Evolutionary conservation across 2,888 invertebrate species (phyloP).

Genomic region (Silvanus unidentatus): DNA sequence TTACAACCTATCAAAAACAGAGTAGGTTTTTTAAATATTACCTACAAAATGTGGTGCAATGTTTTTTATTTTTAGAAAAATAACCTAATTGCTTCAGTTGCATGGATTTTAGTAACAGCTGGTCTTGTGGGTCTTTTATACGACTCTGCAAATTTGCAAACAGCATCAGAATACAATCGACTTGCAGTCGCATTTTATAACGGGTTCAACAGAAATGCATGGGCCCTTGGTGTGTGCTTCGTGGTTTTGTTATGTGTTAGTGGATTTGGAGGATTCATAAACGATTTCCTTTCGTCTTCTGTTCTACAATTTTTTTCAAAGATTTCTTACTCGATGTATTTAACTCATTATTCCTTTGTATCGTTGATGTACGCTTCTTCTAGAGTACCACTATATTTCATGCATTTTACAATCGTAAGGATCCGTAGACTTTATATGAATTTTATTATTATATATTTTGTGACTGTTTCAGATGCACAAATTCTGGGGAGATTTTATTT

Average conservation of each 20-base stretch:
- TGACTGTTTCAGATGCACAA: background rate
- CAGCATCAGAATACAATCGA: background rate
- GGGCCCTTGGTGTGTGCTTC: constrained; percentile 6
- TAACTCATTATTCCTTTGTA: constrained; percentile 7
- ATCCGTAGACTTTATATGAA: background rate
- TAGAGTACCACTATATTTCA: no score
- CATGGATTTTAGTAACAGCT: background rate
- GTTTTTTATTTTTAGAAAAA: background rate
- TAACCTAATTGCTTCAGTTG: background rate
- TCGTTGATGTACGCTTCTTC: background rate
- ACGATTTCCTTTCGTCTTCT: constrained; percentile 11
- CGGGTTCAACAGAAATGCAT: constrained; percentile 5
- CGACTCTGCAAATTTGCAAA: background rate
- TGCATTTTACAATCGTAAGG: background rate
- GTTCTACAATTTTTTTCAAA: constrained; percentile 11
- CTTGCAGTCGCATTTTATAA: constrained; percentile 1
- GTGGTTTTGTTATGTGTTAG: constrained; percentile 5
- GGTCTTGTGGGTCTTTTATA: background rate
- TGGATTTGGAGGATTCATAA: constrained; percentile 7
- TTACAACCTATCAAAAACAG: no score
- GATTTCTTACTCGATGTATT: constrained; percentile 11
- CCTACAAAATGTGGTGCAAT: background rate
- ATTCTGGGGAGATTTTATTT: constrained; percentile 16
- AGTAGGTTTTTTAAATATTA: no score
- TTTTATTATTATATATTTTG: no score